These are phyloP conservation scores for Kryptopterus vitreolus DNA, from an alignment of 2,797 vertebrate species.

Conservation along the genomic window DNA sequence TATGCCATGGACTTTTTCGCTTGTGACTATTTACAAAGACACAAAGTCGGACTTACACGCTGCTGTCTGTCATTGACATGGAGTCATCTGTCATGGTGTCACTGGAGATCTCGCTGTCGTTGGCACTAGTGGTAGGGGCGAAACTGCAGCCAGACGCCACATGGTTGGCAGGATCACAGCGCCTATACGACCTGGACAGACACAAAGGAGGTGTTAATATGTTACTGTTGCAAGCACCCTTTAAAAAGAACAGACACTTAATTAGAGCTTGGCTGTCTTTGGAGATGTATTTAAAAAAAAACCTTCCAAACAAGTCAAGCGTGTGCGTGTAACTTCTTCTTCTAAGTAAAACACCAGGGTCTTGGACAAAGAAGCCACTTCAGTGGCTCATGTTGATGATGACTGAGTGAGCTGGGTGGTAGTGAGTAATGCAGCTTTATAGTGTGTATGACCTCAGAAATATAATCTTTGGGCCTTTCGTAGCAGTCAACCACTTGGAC, in stretches of 20 bases:
- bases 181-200: slow-evolving; percentile 82
- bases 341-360: neutral
- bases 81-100: slow-evolving; percentile 94
- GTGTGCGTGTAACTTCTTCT: neutral
- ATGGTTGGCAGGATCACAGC: slow-evolving; percentile 79
- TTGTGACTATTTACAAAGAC: slow-evolving; percentile 10
- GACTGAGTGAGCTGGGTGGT: slow-evolving; percentile 50
- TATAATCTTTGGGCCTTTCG: slow-evolving; percentile 51
- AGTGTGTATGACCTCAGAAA: slow-evolving; percentile 11
- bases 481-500: slow-evolving; percentile 25
- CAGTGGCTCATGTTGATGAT: slow-evolving; percentile 22
- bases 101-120: slow-evolving; percentile 95
- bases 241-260: neutral
- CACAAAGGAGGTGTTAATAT: neutral
- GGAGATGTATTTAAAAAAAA: neutral
- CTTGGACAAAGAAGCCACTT: slow-evolving; percentile 3
- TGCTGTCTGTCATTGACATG: slow-evolving; percentile 94
- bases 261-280: neutral
- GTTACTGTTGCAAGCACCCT: slow-evolving; percentile 4
- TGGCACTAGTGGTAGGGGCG: slow-evolving; percentile 90
- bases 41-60: slow-evolving; percentile 83
- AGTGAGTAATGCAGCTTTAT: slow-evolving; percentile 60
- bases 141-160: slow-evolving; percentile 80
- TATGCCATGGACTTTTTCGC: neutral
- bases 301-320: neutral